Conservation (phyloP, 2,888 invertebrate species). For the Drosophila incognita region DNA sequence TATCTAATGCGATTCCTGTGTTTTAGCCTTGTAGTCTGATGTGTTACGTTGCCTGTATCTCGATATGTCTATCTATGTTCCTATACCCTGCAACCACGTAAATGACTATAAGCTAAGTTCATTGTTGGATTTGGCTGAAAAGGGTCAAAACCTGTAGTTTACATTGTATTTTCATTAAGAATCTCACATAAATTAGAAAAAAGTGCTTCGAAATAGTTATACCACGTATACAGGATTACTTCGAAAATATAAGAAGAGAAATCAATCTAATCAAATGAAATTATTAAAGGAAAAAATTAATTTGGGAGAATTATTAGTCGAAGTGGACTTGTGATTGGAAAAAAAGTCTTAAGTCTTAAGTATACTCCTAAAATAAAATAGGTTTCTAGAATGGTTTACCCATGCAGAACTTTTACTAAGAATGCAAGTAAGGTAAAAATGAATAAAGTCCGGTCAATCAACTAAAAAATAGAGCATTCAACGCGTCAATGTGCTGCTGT, state of each 20-base stretch:
- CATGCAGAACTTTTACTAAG: no score
- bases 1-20: constrained; percentile 80
- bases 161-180: background rate
- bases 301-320: background rate
- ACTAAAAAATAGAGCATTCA: constrained; percentile 28
- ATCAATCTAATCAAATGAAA: background rate
- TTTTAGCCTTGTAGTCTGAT: constrained; percentile 63
- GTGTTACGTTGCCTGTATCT: constrained; percentile 64
- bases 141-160: background rate
- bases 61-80: constrained; percentile 60
- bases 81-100: constrained; percentile 46
- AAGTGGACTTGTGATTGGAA: background rate
- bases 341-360: background rate
- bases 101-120: background rate
- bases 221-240: background rate
- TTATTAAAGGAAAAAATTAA: background rate
- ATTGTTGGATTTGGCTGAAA: background rate
- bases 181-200: background rate
- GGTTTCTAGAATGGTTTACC: background rate
- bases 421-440: no score
- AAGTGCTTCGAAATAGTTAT: background rate
- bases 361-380: background rate
- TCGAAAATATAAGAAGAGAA: background rate
- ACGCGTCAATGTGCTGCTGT: constrained; percentile 16
- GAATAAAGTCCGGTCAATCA: background rate